phyloP scores from a whole-genome alignment of 2,113 vertebrate species.

The Probosciger aterrimus region DNA sequence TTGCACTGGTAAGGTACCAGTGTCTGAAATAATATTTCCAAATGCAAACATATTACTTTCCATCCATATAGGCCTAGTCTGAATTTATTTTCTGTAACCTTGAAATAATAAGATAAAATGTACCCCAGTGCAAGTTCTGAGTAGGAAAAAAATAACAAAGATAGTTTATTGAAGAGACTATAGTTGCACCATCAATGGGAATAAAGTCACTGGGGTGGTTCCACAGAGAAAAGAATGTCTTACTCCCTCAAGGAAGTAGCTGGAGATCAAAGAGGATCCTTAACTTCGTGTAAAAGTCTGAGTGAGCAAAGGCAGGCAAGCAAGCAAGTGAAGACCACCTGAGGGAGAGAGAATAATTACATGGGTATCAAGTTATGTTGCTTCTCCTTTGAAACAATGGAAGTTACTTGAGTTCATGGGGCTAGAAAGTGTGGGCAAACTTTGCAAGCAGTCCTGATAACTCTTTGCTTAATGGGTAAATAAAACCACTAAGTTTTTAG shows the following conservation, averaged over 20 bases:
- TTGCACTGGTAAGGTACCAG: neutral
- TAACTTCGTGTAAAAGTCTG: slow-evolving; percentile 8
- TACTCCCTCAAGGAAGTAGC: neutral
- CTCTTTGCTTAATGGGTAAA: neutral
- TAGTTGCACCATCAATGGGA: neutral
- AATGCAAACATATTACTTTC: neutral
- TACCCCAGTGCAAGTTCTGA: neutral
- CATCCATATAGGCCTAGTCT: neutral
- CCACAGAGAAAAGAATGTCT: neutral
- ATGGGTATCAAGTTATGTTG: neutral
- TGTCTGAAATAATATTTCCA: neutral
- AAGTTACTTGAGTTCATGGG: neutral
- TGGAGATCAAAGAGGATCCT: slow-evolving; percentile 36
- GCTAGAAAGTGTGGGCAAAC: neutral
- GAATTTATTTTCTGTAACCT: neutral
- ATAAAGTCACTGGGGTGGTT: neutral
- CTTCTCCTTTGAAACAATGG: neutral
- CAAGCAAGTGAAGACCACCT: slow-evolving; percentile 7
- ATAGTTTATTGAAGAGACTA: neutral
- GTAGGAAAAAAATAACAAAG: neutral
- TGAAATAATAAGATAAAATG: neutral
- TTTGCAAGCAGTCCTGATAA: neutral
- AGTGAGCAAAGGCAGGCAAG: neutral
- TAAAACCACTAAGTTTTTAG: neutral
- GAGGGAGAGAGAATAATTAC: slow-evolving; percentile 45